These are phyloP conservation scores for Coilia nasus DNA, from an alignment of 2,797 vertebrate genomes.

Conservation along the genomic window DNA sequence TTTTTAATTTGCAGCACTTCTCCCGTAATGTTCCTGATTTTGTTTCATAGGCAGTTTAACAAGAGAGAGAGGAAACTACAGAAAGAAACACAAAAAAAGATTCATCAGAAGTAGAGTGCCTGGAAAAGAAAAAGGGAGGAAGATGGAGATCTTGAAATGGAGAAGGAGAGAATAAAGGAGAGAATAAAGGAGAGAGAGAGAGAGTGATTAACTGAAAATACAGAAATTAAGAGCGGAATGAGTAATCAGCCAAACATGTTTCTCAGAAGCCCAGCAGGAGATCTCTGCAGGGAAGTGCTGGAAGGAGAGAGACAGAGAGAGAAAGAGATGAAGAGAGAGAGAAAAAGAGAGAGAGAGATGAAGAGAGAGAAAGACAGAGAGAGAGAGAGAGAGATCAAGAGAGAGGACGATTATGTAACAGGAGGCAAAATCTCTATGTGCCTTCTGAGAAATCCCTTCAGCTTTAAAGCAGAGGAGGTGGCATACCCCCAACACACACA, in stretches of 20 bases:
- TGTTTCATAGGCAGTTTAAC: no score
- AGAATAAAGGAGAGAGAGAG: not conserved
- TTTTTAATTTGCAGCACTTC: not conserved
- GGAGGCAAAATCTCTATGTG: not conserved
- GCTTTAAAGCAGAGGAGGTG: not conserved
- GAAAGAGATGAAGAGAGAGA: not conserved
- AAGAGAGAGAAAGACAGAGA: not conserved
- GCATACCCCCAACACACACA: not conserved
- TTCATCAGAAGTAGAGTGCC: no score
- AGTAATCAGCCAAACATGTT: conserved; percentile 16
- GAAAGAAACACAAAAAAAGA: not conserved
- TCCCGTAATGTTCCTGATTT: not conserved
- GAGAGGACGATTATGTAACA: conserved; percentile 3
- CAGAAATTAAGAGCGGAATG: not conserved
- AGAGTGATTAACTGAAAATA: not conserved
- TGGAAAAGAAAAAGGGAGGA: no score
- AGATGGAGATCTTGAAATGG: not conserved
- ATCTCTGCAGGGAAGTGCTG: not conserved
- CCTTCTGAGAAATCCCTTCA: conserved; percentile 19
- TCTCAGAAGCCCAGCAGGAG: conserved; percentile 10
- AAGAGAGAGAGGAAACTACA: not conserved
- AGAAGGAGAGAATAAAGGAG: not conserved
- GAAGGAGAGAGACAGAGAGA: not conserved
- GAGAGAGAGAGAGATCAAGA: not conserved
- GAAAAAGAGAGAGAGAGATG: not conserved